phyloP scores from a whole-genome alignment of 2,113 vertebrate species.

The Thunnus thynnus region DNA sequence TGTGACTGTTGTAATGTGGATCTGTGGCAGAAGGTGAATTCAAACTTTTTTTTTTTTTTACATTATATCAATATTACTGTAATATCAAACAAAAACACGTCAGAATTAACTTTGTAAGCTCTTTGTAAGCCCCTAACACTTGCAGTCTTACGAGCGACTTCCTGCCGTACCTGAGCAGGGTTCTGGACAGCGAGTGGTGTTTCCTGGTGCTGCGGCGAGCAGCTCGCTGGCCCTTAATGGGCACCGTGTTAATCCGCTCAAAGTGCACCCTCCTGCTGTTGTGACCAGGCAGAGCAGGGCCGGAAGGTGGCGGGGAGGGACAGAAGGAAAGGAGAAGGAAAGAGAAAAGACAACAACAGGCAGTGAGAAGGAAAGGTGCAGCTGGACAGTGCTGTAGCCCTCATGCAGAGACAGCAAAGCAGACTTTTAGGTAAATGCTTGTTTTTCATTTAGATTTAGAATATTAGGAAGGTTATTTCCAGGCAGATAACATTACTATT shows the following conservation, averaged over 20 bases:
- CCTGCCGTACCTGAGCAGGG: slow-evolving; percentile 93
- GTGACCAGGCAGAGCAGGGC: slow-evolving; percentile 70
- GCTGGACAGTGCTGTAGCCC: slow-evolving; percentile 55
- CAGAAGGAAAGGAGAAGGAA: slow-evolving; percentile 53
- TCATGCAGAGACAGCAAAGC: slow-evolving; percentile 65
- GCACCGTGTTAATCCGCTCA: slow-evolving; percentile 96
- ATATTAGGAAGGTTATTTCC: slow-evolving; percentile 38
- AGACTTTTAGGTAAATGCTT: slow-evolving; percentile 37
- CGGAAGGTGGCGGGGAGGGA: slow-evolving; percentile 41
- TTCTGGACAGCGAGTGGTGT: slow-evolving; percentile 93
- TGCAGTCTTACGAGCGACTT: slow-evolving; percentile 24
- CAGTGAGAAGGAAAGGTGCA: slow-evolving; percentile 77
- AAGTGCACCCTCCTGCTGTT: slow-evolving; percentile 95
- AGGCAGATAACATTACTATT: slow-evolving; percentile 13
- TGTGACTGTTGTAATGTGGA: neutral
- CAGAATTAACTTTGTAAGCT: neutral
- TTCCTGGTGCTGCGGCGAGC: slow-evolving; percentile 90
- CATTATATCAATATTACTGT: no score
- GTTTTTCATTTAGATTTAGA: slow-evolving; percentile 21
- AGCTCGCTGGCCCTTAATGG: slow-evolving; percentile 88
- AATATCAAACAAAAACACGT: neutral
- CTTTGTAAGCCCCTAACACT: slow-evolving; percentile 1
- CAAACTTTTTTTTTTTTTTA: no score
- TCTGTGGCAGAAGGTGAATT: no score
- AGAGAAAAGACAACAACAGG: slow-evolving; percentile 75